phyloP scores from a whole-genome alignment of 1,140 invertebrate genomes.

The Drosophila miranda region DNA sequence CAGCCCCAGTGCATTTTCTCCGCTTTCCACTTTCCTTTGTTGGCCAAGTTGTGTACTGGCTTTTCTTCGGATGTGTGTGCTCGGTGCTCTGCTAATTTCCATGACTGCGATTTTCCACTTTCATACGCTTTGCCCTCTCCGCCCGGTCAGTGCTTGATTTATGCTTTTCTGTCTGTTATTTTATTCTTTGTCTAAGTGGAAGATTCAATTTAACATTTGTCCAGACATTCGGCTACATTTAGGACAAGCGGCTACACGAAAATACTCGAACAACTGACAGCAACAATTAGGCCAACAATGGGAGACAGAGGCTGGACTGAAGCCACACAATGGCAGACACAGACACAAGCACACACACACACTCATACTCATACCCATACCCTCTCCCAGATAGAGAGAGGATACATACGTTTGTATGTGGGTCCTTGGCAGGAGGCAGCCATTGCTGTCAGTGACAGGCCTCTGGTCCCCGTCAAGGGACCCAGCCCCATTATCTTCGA shows the following conservation, averaged over 20 bases:
- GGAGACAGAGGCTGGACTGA: neutral
- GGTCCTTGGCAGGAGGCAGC: slow-evolving; percentile 30
- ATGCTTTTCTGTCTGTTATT: slow-evolving; percentile 9
- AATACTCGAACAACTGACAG: slow-evolving; percentile 30
- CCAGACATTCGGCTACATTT: slow-evolving; percentile 31
- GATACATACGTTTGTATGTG: neutral
- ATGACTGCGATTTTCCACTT: slow-evolving; percentile 11
- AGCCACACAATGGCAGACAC: slow-evolving; percentile 32
- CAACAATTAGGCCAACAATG: slow-evolving; percentile 53
- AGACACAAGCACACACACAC: neutral
- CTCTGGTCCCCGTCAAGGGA: slow-evolving; percentile 20
- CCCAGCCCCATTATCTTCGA: slow-evolving; percentile 61
- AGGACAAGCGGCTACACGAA: slow-evolving; percentile 9
- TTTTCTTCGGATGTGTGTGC: neutral
- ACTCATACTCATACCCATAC: too few relatives aligned
- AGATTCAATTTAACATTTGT: neutral
- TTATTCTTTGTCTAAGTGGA: too few relatives aligned
- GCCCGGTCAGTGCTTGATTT: slow-evolving; percentile 24
- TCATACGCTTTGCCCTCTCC: neutral
- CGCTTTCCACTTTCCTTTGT: too few relatives aligned
- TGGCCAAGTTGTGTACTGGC: slow-evolving; percentile 1
- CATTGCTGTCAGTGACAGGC: slow-evolving; percentile 47
- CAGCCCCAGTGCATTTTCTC: slow-evolving; percentile 2
- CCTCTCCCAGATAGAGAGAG: too few relatives aligned
- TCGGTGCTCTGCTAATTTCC: slow-evolving; percentile 10